A percentile compares a stretch with the other conserved stretches of the same genome.
phyloP scores from a whole-genome alignment of 2,888 invertebrate genomes.

The Margaritifera margaritifera region DNA sequence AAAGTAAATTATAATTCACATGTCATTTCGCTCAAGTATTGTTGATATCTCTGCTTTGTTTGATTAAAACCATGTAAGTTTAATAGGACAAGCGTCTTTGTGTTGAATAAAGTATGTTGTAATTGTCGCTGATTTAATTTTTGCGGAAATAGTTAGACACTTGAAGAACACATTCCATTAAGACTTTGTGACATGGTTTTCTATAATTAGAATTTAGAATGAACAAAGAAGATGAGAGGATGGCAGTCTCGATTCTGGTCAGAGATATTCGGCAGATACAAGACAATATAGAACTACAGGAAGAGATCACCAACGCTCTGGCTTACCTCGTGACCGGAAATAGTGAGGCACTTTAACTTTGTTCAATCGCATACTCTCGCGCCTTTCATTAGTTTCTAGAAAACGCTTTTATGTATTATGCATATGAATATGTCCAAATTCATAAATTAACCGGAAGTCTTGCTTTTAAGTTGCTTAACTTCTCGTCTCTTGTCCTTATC shows the following conservation, averaged over 20 bases:
- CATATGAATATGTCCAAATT: neutral
- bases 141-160: too few relatives aligned
- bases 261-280: slow-evolving; percentile 37
- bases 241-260: slow-evolving; percentile 36
- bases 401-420: neutral
- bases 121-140: too few relatives aligned
- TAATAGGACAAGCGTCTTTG: too few relatives aligned
- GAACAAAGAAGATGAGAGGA: slow-evolving; percentile 17
- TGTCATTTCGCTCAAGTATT: too few relatives aligned
- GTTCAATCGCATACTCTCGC: neutral
- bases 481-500: too few relatives aligned
- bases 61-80: too few relatives aligned
- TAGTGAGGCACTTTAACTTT: slow-evolving; percentile 21
- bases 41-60: too few relatives aligned
- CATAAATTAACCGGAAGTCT: too few relatives aligned
- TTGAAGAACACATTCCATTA: slow-evolving; percentile 1
- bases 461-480: too few relatives aligned
- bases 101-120: too few relatives aligned
- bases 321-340: slow-evolving; percentile 35
- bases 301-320: slow-evolving; percentile 47
- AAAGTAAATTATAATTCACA: too few relatives aligned
- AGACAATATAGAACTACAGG: slow-evolving; percentile 51
- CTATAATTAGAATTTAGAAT: too few relatives aligned
- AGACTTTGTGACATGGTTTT: slow-evolving; percentile 3
- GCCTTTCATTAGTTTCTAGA: neutral